phyloP scores from a whole-genome alignment of 2,797 vertebrate species.

The Coendou prehensilis region DNA sequence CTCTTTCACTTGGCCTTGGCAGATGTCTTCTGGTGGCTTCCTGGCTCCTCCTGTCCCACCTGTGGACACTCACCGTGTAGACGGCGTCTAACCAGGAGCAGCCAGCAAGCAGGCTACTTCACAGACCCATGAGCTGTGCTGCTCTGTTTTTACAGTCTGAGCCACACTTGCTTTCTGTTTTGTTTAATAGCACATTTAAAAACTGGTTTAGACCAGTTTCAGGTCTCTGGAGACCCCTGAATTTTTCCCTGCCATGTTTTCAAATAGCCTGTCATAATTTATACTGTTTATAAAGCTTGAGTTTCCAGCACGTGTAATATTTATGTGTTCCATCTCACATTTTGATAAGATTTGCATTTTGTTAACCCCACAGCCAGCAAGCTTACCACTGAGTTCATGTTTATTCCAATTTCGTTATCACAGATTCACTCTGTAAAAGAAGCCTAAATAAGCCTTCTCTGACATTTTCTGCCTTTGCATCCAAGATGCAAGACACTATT shows the following conservation, averaged over 20 bases:
- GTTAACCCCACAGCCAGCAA: neutral
- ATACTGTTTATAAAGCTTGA: constrained; percentile 67
- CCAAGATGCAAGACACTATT: constrained; percentile 55
- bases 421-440: constrained; percentile 72
- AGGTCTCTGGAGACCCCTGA: constrained; percentile 28
- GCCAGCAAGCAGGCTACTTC: neutral
- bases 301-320: constrained; percentile 61
- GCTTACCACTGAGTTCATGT: constrained; percentile 67
- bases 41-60: neutral
- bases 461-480: constrained; percentile 74
- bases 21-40: constrained; percentile 14
- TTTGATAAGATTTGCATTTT: constrained; percentile 61
- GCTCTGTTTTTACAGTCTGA: constrained; percentile 7
- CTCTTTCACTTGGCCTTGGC: neutral
- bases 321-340: constrained; percentile 64
- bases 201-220: constrained; percentile 5
- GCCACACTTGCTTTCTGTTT: constrained; percentile 63
- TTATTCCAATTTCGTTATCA: constrained; percentile 78
- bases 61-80: neutral
- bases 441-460: constrained; percentile 70
- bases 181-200: constrained; percentile 61
- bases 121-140: neutral
- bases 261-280: constrained; percentile 59
- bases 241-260: constrained; percentile 72
- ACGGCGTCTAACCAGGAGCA: neutral